Percentiles rank a stretch among this genome's conserved stretches.
Evolutionary conservation across 2,113 vertebrate genomes (phyloP).

Genomic region (Otolemur garnettii): DNA sequence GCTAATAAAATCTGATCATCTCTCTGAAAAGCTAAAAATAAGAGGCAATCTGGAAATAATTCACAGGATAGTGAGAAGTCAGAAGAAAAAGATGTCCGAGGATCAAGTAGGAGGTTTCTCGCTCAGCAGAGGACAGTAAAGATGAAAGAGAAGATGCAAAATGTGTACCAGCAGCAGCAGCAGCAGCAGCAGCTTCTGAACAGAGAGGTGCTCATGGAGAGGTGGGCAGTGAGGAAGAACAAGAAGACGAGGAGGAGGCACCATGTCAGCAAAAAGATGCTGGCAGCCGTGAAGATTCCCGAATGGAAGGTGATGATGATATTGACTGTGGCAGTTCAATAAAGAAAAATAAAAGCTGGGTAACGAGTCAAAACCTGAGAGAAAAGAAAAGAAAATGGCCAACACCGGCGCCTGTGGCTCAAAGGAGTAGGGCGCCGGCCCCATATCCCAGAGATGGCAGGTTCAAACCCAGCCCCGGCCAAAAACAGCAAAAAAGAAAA

Average conservation of each 20-base stretch:
- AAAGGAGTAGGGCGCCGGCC: too few species aligned
- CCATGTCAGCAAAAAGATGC: conserved; percentile 97
- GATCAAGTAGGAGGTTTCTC: too few species aligned
- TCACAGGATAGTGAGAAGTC: too few species aligned
- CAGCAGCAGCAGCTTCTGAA: conserved; percentile 98
- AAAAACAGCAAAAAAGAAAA: conserved; percentile 88
- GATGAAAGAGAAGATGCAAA: conserved; percentile 96
- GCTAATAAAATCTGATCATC: too few species aligned
- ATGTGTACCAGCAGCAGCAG: conserved; percentile 95
- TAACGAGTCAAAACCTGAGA: conserved; percentile 94
- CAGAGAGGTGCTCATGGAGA: conserved; percentile 98
- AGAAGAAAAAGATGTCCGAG: too few species aligned
- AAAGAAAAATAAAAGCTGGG: conserved; percentile 98
- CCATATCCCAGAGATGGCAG: too few species aligned
- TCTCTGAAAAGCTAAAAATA: too few species aligned
- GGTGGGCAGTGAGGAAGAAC: conserved; percentile 97
- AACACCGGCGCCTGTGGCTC: too few species aligned
- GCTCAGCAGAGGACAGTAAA: conserved; percentile 94
- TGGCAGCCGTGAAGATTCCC: conserved; percentile 98
- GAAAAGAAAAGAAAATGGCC: conserved; percentile 97
- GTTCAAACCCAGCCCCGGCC: too few species aligned
- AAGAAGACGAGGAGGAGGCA: conserved; percentile 94
- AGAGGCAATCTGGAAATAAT: too few species aligned
- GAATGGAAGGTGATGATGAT: conserved; percentile 99
- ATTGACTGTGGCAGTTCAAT: conserved; percentile 98